These are phyloP conservation scores for Amblyjoppa proteus DNA, from an alignment of 2,888 invertebrate genomes.

Conservation along the genomic window DNA sequence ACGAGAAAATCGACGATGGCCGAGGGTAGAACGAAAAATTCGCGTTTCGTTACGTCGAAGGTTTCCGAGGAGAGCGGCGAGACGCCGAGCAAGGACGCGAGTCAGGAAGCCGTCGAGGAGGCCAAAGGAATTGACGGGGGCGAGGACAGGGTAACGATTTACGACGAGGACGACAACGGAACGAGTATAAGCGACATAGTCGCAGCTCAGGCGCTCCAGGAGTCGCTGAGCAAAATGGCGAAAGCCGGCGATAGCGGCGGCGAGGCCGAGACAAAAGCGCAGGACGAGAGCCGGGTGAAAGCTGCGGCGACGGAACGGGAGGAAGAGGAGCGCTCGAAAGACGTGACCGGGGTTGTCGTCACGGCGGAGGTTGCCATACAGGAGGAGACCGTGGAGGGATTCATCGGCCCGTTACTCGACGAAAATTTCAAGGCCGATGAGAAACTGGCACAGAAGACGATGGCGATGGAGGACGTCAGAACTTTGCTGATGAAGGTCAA, in stretches of 20 bases:
- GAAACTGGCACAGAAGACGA: slow-evolving; percentile 80
- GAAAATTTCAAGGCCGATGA: slow-evolving; percentile 83
- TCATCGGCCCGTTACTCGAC: slow-evolving; percentile 83
- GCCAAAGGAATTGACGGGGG: slow-evolving; percentile 66
- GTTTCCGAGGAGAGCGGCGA: slow-evolving; percentile 76
- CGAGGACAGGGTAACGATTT: slow-evolving; percentile 77
- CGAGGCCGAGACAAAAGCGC: slow-evolving; percentile 10
- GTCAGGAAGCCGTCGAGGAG: slow-evolving; percentile 63
- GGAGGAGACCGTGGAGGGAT: slow-evolving; percentile 82
- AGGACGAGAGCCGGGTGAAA: slow-evolving; percentile 37
- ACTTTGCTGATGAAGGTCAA: slow-evolving; percentile 82
- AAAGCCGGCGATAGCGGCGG: slow-evolving; percentile 72
- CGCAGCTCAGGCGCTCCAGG: slow-evolving; percentile 83
- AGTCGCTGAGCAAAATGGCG: slow-evolving; percentile 83
- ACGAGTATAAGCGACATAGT: slow-evolving; percentile 84
- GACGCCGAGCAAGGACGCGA: slow-evolving; percentile 72
- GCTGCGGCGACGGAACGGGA: slow-evolving; percentile 66
- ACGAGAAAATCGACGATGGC: slow-evolving; percentile 50
- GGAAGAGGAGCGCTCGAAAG: slow-evolving; percentile 67
- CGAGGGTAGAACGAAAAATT: slow-evolving; percentile 75
- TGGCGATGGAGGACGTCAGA: slow-evolving; percentile 83
- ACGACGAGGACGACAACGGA: slow-evolving; percentile 82
- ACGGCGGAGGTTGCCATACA: slow-evolving; percentile 69
- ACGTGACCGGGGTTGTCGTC: slow-evolving; percentile 56
- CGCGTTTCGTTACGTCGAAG: slow-evolving; percentile 82